Conservation (phyloP, 1,140 invertebrate genomes). For the Spodoptera litura region DNA sequence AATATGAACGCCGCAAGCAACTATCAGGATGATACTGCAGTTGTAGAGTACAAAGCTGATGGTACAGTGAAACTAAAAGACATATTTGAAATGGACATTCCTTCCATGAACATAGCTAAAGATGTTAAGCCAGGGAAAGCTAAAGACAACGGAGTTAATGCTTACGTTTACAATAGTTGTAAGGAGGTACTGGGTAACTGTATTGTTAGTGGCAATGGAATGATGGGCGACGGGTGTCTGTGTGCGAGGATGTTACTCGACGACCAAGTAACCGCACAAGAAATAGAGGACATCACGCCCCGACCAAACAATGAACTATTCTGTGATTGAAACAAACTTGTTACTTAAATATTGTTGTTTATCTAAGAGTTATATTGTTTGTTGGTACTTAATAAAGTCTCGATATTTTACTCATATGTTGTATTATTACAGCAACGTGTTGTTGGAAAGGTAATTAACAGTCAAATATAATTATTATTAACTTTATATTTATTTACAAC, state of each 20-base stretch:
- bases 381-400: slow-evolving; percentile 43
- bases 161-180: slow-evolving; percentile 72
- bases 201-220: slow-evolving; percentile 76
- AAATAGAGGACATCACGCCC: slow-evolving; percentile 79
- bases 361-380: slow-evolving; percentile 29
- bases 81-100: slow-evolving; percentile 67
- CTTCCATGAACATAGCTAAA: slow-evolving; percentile 26
- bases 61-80: slow-evolving; percentile 75
- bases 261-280: slow-evolving; percentile 70
- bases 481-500: slow-evolving; percentile 85
- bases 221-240: slow-evolving; percentile 75
- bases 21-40: not conserved
- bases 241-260: slow-evolving; percentile 76
- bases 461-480: slow-evolving; percentile 69
- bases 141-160: slow-evolving; percentile 51
- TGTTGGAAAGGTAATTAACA: not conserved
- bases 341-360: slow-evolving; percentile 21
- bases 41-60: slow-evolving; percentile 66
- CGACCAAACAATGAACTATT: slow-evolving; percentile 52
- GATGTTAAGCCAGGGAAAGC: slow-evolving; percentile 44
- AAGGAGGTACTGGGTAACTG: slow-evolving; percentile 76
- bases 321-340: slow-evolving; percentile 6
- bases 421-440: not conserved
- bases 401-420: slow-evolving; percentile 11
- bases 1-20: not conserved